phyloP scores from a whole-genome alignment of 23 tunicate species.

The Diplosoma virens region DNA sequence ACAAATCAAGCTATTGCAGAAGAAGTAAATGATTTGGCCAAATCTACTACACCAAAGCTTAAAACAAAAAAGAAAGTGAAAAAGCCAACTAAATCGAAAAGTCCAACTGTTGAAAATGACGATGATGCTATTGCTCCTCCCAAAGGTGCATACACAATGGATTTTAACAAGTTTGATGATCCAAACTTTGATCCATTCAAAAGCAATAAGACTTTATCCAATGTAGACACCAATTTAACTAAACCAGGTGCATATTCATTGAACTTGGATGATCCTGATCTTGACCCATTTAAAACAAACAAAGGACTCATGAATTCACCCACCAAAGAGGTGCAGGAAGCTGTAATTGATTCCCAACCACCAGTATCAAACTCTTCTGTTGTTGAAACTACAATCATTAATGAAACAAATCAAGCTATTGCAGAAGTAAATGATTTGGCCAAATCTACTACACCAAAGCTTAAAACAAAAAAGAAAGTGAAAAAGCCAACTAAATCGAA shows the following conservation, averaged over 20 bases:
- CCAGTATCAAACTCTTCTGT: neutral
- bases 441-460: neutral
- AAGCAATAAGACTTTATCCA: neutral
- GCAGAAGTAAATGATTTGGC: neutral
- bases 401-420: too few species aligned
- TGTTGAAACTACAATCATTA: neutral
- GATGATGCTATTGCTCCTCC: slow-evolving; percentile 10
- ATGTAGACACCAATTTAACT: neutral
- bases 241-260: slow-evolving; percentile 45
- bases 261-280: slow-evolving; percentile 52
- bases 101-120: neutral
- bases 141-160: slow-evolving; percentile 54
- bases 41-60: neutral
- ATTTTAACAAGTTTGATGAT: slow-evolving; percentile 53
- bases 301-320: slow-evolving; percentile 31
- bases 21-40: neutral
- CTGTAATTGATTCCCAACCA: neutral
- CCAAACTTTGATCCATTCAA: slow-evolving; percentile 55
- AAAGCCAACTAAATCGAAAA: neutral
- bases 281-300: slow-evolving; percentile 62
- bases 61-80: neutral
- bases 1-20: neutral
- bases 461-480: neutral
- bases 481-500: neutral
- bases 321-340: neutral